Evolutionary conservation across 1,140 invertebrate genomes (phyloP).

Genomic region (Cephus cinctus): DNA sequence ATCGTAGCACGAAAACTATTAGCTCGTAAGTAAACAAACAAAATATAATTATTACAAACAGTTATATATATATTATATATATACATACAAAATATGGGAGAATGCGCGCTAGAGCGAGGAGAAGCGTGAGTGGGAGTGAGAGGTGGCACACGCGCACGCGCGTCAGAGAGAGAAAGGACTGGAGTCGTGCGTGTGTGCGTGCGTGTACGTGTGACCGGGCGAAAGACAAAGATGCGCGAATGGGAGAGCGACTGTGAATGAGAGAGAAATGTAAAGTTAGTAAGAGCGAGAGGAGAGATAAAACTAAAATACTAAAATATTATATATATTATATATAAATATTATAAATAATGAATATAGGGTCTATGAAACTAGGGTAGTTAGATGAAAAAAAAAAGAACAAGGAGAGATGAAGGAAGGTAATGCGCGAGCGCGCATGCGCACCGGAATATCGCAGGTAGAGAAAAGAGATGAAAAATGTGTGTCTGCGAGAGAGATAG

Average conservation of each 20-base stretch:
- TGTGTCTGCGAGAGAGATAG: too few relatives aligned
- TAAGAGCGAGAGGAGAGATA: conserved; percentile 26
- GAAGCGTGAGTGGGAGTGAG: too few relatives aligned
- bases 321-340: conserved; percentile 53
- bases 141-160: too few relatives aligned
- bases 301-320: conserved; percentile 54
- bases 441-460: too few relatives aligned
- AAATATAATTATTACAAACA: conserved; percentile 57
- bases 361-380: conserved; percentile 56
- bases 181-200: too few relatives aligned
- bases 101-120: conserved; percentile 24
- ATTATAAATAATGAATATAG: conserved; percentile 57
- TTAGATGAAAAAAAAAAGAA: conserved; percentile 29
- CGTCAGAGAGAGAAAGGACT: too few relatives aligned
- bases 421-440: conserved; percentile 13
- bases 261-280: conserved; percentile 37
- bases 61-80: conserved; percentile 59
- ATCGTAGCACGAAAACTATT: conserved; percentile 55
- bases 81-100: conserved; percentile 50
- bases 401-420: conserved; percentile 20
- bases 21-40: conserved; percentile 55
- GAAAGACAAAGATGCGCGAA: conserved; percentile 13
- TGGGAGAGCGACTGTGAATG: conserved; percentile 30
- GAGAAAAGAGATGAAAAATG: too few relatives aligned
- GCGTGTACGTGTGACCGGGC: too few relatives aligned